Base-by-base conservation (phyloP, 2,113 vertebrate genomes). In the Megalops atlanticus region DNA sequence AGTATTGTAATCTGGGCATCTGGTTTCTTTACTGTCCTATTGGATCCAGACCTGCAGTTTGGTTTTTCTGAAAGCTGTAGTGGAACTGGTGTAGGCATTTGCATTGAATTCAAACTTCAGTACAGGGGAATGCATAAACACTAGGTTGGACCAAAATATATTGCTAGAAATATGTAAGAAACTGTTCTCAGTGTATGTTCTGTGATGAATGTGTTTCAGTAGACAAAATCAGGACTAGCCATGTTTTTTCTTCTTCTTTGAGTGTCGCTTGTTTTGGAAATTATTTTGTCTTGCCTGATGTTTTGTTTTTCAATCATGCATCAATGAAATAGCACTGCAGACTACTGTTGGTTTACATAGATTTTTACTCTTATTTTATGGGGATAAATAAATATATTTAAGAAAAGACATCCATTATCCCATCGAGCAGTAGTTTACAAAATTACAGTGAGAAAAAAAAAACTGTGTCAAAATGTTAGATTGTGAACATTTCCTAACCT, bases 401-500 rank as follows among this genome's bases (percentile, higher is more conserved):
- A 41, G 78, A 47, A 77, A 58, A 82, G 82, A 82, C 81, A 80
- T 64, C 11, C 58, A 64, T 64, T 64, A 64, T 64, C 8, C 76
- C 80, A 84, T 86, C 87, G 87, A 85, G 86, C 85, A 87, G 88
- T 87, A 87, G 84, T 85, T 84, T 80, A 80, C 84, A 76, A 83
- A 76, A 78, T 77, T 85, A 87, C 84, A 82, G 81, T 85, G 86
- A 85, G 82, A 85, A 87, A 86, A 35, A 64, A 64, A 85, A 70
- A 64, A 64, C 58, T 64, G 87, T 89, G 88, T 88, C 84, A 87
- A 86, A 87, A 49, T 88, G 84, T 88, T 79, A 80, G 87, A 80
- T 87, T 82, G 87, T 89, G 83, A 88, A 87, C 80, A 88, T 86
- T 84, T 86, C 81, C 83, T 86, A 86, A 88, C 76, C 82, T 81